Evolutionary conservation across 2,888 invertebrate genomes (phyloP).

Genomic region (Actias luna): DNA sequence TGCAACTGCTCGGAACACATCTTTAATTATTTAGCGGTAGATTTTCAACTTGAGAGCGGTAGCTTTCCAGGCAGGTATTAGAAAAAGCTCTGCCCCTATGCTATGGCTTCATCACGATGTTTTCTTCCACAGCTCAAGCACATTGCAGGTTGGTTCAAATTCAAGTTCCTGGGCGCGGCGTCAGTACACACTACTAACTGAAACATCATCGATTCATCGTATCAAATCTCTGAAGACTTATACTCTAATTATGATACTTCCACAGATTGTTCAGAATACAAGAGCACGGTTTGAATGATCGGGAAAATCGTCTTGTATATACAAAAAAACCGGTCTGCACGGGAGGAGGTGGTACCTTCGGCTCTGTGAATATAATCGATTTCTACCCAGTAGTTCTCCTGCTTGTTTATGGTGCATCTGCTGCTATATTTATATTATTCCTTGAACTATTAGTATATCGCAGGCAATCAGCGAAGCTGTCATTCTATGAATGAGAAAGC

Average conservation of each 20-base stretch:
- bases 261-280: constrained; percentile 76
- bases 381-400: constrained; percentile 77
- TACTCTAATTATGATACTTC: constrained; percentile 74
- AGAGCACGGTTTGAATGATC: constrained; percentile 82
- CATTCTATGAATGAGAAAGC: background rate
- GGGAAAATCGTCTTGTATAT: constrained; percentile 79
- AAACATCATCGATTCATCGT: no score
- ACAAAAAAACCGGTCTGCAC: constrained; percentile 83
- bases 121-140: no score
- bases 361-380: constrained; percentile 83
- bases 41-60: no score
- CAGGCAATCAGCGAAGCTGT: constrained; percentile 13
- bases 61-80: no score
- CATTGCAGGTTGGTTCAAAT: no score
- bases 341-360: constrained; percentile 78
- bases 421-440: constrained; percentile 48
- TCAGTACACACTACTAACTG: no score
- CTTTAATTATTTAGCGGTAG: no score
- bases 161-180: no score
- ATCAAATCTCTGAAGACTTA: no score
- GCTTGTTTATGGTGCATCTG: constrained; percentile 60
- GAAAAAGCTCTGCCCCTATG: no score
- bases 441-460: constrained; percentile 51
- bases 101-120: no score
- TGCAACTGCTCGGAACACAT: no score